These are phyloP conservation scores for Agrotis puta DNA, from an alignment of 2,888 invertebrate genomes.

Conservation along the genomic window DNA sequence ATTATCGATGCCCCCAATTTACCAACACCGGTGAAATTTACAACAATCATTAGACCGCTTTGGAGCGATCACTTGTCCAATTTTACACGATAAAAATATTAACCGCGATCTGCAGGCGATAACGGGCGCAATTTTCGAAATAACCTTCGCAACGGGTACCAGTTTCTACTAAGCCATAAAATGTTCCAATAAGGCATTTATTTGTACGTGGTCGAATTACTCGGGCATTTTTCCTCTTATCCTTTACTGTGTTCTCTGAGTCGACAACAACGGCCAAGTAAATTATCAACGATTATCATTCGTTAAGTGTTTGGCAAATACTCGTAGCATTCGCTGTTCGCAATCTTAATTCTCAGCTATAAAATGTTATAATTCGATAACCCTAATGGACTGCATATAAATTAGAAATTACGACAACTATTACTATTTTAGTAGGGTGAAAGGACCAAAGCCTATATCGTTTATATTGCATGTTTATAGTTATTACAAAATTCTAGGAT, in stretches of 20 bases:
- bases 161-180: constrained; percentile 54
- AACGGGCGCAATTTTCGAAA: constrained; percentile 59
- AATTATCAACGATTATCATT: constrained; percentile 66
- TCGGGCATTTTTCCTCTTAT: constrained; percentile 40
- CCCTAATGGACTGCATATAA: constrained; percentile 64
- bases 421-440: constrained; percentile 62
- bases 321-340: constrained; percentile 40
- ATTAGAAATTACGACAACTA: constrained; percentile 61
- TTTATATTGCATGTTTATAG: constrained; percentile 44
- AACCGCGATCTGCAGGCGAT: constrained; percentile 60
- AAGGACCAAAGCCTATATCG: constrained; percentile 49
- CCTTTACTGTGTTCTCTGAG: constrained; percentile 30
- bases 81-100: constrained; percentile 66
- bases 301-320: constrained; percentile 56
- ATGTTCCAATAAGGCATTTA: constrained; percentile 58
- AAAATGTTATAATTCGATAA: constrained; percentile 65
- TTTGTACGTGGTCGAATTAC: constrained; percentile 57
- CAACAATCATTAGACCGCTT: constrained; percentile 69
- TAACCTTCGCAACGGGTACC: constrained; percentile 44
- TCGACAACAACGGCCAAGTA: constrained; percentile 46
- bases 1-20: constrained; percentile 77
- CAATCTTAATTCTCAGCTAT: constrained; percentile 53
- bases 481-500: constrained; percentile 43
- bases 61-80: constrained; percentile 65
- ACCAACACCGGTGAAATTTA: constrained; percentile 65